Conservation (phyloP, 2,797 vertebrate species). For the Sebastolobus alascanus region DNA sequence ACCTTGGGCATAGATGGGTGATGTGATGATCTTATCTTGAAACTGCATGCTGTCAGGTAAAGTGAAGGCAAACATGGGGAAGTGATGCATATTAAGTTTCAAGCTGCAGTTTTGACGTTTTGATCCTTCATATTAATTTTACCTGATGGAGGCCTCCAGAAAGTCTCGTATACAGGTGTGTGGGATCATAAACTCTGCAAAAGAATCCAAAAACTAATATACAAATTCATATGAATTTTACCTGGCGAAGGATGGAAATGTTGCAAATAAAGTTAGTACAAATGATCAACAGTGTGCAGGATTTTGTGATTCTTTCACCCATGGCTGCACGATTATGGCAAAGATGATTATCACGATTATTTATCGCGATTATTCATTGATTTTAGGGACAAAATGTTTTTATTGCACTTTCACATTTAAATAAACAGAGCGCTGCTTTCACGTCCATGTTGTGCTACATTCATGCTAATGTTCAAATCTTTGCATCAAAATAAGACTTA, state of each 20-base stretch:
- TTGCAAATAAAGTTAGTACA: neutral
- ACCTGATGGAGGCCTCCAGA: neutral
- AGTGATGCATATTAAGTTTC: neutral
- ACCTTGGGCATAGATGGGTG: neutral
- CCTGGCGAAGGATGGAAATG: no score
- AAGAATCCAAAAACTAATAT: no score
- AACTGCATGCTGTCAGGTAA: slow-evolving; percentile 3
- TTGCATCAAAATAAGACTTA: no score
- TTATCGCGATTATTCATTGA: no score
- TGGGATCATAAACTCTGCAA: no score
- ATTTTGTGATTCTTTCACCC: neutral
- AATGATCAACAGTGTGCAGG: neutral
- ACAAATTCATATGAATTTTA: no score
- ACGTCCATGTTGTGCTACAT: no score
- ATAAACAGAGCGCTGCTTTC: no score
- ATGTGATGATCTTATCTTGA: neutral
- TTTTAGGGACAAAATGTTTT: no score
- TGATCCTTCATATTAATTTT: neutral
- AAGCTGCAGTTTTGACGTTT: neutral
- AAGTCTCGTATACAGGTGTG: no score
- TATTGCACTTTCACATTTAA: neutral
- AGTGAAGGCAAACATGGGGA: neutral
- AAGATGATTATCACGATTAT: no score
- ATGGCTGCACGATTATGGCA: neutral
- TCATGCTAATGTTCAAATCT: no score